A percentile compares a stretch with the other conserved stretches of the same genome.
phyloP scores from a whole-genome alignment of 1,140 invertebrate species.

The Zaprionus ornatus region DNA sequence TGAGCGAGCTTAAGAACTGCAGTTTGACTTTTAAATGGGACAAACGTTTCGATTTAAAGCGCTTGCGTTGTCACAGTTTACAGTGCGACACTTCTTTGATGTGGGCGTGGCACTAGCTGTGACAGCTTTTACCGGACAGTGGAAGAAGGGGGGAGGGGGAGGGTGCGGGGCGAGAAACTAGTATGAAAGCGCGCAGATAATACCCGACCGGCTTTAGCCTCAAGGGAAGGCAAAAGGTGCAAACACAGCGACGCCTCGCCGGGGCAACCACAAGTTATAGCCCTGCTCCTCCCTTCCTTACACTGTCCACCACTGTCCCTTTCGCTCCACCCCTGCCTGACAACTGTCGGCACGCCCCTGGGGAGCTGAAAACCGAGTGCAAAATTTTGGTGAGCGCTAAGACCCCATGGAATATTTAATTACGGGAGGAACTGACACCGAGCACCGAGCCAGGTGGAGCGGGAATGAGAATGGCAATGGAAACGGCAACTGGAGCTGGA shows the following conservation, averaged over 20 bases:
- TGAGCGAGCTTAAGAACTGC: neutral
- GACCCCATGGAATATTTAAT: constrained; percentile 47
- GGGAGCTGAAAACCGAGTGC: constrained; percentile 19
- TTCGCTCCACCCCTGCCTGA: neutral
- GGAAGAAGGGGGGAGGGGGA: neutral
- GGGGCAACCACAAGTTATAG: constrained; percentile 32
- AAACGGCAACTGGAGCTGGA: neutral
- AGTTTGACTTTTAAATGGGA: neutral
- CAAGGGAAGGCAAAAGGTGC: constrained; percentile 14
- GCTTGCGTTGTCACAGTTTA: neutral
- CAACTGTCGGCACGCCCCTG: neutral
- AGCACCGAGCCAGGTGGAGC: neutral
- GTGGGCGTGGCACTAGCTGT: neutral
- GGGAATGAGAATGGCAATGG: neutral
- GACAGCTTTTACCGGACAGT: neutral
- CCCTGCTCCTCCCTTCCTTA: neutral
- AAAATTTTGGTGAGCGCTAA: constrained; percentile 29
- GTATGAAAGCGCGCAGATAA: neutral
- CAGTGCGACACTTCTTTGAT: neutral
- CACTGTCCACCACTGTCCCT: neutral
- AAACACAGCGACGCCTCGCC: constrained; percentile 32
- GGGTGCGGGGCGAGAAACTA: neutral
- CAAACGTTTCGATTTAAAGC: neutral
- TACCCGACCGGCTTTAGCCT: neutral
- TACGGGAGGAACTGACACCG: constrained; percentile 18